Conservation (phyloP, 1,140 invertebrate species). For the Leptestheria dahalacensis region DNA sequence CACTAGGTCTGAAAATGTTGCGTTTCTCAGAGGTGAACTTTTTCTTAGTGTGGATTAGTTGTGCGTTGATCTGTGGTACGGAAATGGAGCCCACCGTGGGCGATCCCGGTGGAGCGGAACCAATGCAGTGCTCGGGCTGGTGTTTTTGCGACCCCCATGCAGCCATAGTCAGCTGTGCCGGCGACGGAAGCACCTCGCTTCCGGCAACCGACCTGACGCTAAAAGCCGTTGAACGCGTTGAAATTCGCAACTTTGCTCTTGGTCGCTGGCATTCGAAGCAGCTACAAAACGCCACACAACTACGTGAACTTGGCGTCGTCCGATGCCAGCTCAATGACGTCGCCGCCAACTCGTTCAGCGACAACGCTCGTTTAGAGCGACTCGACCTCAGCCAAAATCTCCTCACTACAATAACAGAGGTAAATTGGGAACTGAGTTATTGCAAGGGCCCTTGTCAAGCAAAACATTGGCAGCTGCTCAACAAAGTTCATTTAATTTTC, state of each 20-base stretch:
- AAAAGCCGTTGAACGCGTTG: conserved; percentile 17
- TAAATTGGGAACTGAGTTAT: not conserved
- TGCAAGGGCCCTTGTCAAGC: no score
- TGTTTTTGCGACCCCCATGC: conserved; percentile 19
- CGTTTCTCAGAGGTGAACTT: not conserved
- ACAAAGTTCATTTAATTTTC: no score
- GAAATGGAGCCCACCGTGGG: not conserved
- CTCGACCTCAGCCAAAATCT: conserved; percentile 47
- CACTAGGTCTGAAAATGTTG: not conserved
- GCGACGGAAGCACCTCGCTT: conserved; percentile 4
- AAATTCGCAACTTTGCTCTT: conserved; percentile 9
- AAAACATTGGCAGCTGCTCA: no score
- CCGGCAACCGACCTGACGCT: not conserved
- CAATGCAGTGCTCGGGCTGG: conserved; percentile 22
- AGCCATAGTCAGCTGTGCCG: conserved; percentile 25
- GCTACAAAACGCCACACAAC: not conserved
- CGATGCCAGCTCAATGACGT: conserved; percentile 5
- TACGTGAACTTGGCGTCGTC: conserved; percentile 8
- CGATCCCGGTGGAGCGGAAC: conserved; percentile 1
- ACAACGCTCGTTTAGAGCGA: conserved; percentile 21
- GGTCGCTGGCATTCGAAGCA: not conserved
- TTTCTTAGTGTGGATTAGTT: not conserved
- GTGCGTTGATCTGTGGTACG: not conserved
- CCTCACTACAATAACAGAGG: conserved; percentile 34
- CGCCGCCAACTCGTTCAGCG: not conserved